phyloP scores from a whole-genome alignment of 1,140 invertebrate species.

The Pissodes strobi region DNA sequence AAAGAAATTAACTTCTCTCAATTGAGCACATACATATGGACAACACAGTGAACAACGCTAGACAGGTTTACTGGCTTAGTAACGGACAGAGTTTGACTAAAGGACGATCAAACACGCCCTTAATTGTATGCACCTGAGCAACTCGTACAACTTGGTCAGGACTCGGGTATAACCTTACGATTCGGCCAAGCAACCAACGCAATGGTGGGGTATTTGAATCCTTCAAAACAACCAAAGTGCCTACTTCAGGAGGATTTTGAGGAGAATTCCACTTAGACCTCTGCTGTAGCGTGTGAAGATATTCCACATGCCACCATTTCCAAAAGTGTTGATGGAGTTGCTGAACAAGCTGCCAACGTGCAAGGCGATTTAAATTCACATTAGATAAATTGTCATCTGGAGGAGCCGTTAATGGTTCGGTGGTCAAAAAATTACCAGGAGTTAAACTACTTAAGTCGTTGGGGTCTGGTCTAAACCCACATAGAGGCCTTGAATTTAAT shows the following conservation, averaged over 20 bases:
- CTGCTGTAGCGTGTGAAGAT: constrained; percentile 8
- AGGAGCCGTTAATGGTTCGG: constrained; percentile 17
- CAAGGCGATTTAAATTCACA: constrained; percentile 9
- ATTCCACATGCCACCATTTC: constrained; percentile 1
- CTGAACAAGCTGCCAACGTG: not conserved
- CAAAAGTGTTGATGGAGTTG: constrained; percentile 14
- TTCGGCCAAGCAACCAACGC: not conserved
- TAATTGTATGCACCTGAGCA: too few relatives aligned
- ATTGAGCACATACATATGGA: too few relatives aligned
- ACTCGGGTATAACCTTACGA: constrained; percentile 3
- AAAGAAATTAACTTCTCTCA: too few relatives aligned
- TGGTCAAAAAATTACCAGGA: constrained; percentile 54
- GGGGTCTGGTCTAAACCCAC: constrained; percentile 40
- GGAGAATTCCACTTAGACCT: constrained; percentile 1
- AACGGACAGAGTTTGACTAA: too few relatives aligned
- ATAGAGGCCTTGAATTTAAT: constrained; percentile 51
- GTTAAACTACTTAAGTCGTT: constrained; percentile 45
- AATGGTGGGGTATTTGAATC: not conserved
- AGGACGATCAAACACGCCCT: too few relatives aligned
- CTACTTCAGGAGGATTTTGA: not conserved
- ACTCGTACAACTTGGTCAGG: not conserved
- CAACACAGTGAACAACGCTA: too few relatives aligned
- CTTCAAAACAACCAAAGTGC: not conserved
- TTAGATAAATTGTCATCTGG: constrained; percentile 21
- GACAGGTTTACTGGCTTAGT: too few relatives aligned